phyloP scores from a whole-genome alignment of 2,113 vertebrate species.

The Phocoena phocoena region DNA sequence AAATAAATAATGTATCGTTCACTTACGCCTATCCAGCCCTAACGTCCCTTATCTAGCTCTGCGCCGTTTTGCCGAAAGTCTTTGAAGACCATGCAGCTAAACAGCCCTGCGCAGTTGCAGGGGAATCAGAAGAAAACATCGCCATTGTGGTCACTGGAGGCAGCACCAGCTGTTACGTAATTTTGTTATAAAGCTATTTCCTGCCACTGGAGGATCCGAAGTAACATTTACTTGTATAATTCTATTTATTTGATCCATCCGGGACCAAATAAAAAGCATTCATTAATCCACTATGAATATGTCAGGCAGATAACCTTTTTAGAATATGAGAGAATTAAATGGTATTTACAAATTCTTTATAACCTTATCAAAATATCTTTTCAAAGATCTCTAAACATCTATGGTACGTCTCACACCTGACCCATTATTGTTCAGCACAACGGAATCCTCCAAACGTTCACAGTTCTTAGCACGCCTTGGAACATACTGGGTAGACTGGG shows the following conservation, averaged over 20 bases:
- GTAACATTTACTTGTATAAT: conserved; percentile 83
- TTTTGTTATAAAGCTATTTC: conserved; percentile 86
- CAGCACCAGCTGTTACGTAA: conserved; percentile 82
- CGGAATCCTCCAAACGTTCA: too few species aligned
- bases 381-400: background rate
- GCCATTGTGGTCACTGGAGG: conserved; percentile 73
- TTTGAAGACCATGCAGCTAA: conserved; percentile 69
- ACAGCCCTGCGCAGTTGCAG: conserved; percentile 59
- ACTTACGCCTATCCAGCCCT: conserved; percentile 26
- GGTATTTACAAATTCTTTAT: conserved; percentile 57
- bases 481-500: accelerated
- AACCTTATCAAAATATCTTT: conserved; percentile 41
- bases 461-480: accelerated
- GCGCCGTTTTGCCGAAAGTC: background rate
- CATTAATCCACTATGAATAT: conserved; percentile 79
- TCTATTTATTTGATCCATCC: conserved; percentile 82
- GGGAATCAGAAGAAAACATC: conserved; percentile 76
- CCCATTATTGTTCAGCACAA: background rate
- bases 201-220: conserved; percentile 83
- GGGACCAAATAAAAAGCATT: conserved; percentile 83
- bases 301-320: conserved; percentile 76
- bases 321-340: conserved; percentile 76
- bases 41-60: background rate
- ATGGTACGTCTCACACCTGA: accelerated
- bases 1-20: background rate